These are phyloP conservation scores for Caracal caracal DNA, from an alignment of 2,113 vertebrate species.

Conservation along the genomic window DNA sequence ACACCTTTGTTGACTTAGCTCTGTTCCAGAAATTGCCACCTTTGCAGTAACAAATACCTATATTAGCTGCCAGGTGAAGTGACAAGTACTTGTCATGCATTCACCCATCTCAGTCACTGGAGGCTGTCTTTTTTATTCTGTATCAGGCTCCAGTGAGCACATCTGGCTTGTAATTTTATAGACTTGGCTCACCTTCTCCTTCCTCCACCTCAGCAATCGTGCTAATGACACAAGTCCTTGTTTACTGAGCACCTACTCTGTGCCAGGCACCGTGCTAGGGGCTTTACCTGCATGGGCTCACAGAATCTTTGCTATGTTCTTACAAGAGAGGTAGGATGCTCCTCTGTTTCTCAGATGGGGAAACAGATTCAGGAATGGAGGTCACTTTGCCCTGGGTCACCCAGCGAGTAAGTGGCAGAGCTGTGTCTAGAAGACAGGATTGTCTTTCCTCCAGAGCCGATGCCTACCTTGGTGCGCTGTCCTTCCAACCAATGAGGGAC, in stretches of 20 bases:
- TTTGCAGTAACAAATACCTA: not conserved
- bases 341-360: not conserved
- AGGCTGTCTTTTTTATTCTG: not conserved
- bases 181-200: not conserved
- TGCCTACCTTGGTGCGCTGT: not conserved
- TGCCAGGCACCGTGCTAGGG: not conserved
- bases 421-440: not conserved
- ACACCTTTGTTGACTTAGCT: not conserved
- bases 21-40: not conserved
- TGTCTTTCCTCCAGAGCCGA: not conserved
- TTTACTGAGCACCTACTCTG: not conserved
- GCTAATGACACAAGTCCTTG: no score
- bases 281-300: not conserved
- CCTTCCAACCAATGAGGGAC: not conserved
- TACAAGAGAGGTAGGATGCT: not conserved
- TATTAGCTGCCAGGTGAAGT: not conserved
- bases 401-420: not conserved
- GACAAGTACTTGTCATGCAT: not conserved
- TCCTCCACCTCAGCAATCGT: not conserved
- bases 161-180: not conserved
- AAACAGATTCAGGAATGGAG: not conserved
- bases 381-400: not conserved
- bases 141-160: not conserved
- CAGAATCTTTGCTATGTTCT: not conserved
- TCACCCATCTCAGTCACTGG: not conserved